A percentile compares a stretch with the other conserved stretches of the same genome.
phyloP scores from a whole-genome alignment of 2,888 invertebrate genomes.

The Ernsta delagoae region DNA sequence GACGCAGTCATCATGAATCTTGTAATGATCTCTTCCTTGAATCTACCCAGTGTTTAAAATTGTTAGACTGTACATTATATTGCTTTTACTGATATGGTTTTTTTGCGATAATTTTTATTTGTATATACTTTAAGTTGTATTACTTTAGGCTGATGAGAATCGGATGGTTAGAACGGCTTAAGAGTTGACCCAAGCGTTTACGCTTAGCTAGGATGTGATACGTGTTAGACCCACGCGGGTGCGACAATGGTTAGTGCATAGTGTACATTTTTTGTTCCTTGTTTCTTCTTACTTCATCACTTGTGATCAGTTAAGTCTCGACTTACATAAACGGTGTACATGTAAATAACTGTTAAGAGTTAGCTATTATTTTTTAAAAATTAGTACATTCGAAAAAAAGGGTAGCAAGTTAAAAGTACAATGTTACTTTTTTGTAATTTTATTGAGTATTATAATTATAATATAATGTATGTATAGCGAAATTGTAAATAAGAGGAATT shows the following conservation, averaged over 20 bases:
- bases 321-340: slow-evolving; percentile 69
- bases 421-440: slow-evolving; percentile 81
- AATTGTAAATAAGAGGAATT: slow-evolving; percentile 84
- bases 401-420: slow-evolving; percentile 80
- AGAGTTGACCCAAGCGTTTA: slow-evolving; percentile 54
- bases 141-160: slow-evolving; percentile 53
- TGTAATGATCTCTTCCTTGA: slow-evolving; percentile 82
- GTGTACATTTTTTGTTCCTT: slow-evolving; percentile 76
- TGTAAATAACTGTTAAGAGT: slow-evolving; percentile 69
- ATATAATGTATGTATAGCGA: slow-evolving; percentile 72
- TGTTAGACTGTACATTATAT: slow-evolving; percentile 75
- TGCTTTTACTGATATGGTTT: slow-evolving; percentile 68
- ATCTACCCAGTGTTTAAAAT: slow-evolving; percentile 82
- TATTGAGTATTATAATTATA: slow-evolving; percentile 50
- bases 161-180: slow-evolving; percentile 66
- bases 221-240: slow-evolving; percentile 59
- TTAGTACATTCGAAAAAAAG: slow-evolving; percentile 73
- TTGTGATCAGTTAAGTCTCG: slow-evolving; percentile 81
- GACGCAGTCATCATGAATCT: slow-evolving; percentile 83
- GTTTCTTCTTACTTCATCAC: slow-evolving; percentile 69
- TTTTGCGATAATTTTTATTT: slow-evolving; percentile 78
- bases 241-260: slow-evolving; percentile 72
- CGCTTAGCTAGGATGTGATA: slow-evolving; percentile 74
- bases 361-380: slow-evolving; percentile 57
- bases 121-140: slow-evolving; percentile 74